Evolutionary conservation across 2,888 invertebrate species (phyloP), one percentile per base, ranked within the genome.

Genomic region (Spodoptera exigua): DNA sequence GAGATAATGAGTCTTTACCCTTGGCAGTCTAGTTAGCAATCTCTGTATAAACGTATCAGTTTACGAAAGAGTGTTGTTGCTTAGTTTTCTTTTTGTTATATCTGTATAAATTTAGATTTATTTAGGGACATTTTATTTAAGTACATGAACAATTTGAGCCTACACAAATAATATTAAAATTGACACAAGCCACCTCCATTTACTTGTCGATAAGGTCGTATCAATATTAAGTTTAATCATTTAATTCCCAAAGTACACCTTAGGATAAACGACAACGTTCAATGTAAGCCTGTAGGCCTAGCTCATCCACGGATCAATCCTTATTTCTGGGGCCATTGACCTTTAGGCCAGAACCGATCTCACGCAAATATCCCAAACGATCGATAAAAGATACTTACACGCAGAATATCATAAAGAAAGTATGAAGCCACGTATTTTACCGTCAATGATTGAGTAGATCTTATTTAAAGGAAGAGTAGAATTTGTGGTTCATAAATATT

Each of bases 291-390:
- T 21, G 11, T n/a, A 16, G 13, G 52, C 21, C 18, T 44, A 47
- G 61, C 36, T 70, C 37, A 63, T 44, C 37, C 14, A 40, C 14
- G 67, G 52, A 49, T 71, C 48, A 66, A 43, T 34, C 27, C 40
- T 53, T 57, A 71, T 58, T 45, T 48, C 46, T 21, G 34, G 43
- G 55, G 53, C 37, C 45, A 44, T 59, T 71, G 66, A 66, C 58
- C 62, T 71, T 54, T 67, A 45, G 27, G 47, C 43, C 21, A 27
- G 13, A 49, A 27, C 39, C 51, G 37, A 55, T 67, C 36, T 51
- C 40, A 40, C 45, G 46, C 48, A 68, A 71, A 68, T 64, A 60
- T 69, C 40, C 45, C 36, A 2, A 21, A n/a, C 55, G 40, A 62
- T 68, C 57, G 17, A 66, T 67, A 13, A 2, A 41, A 11, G 9